Percentiles rank a stretch among this genome's conserved stretches.
These are phyloP conservation scores for Exocentrus adspersus DNA, from an alignment of 2,888 invertebrate genomes.

Conservation along the genomic window DNA sequence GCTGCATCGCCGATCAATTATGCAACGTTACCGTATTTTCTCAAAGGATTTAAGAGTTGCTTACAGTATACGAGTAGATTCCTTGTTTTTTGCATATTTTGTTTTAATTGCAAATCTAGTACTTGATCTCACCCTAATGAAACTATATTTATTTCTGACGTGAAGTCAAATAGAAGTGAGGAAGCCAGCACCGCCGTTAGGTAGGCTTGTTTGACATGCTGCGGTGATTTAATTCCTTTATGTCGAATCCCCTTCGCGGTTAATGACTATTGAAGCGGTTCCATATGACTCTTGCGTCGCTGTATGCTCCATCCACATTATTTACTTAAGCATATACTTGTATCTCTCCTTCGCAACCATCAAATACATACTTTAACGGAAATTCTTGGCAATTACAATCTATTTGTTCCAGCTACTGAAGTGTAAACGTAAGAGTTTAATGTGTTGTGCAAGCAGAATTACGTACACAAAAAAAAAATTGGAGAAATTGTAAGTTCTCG, in stretches of 20 bases:
- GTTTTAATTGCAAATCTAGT: too few species aligned
- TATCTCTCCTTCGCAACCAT: conserved; percentile 23
- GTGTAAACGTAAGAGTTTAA: too few species aligned
- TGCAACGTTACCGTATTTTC: conserved; percentile 39
- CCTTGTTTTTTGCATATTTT: too few species aligned
- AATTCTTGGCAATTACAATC: conserved; percentile 27
- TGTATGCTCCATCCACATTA: conserved; percentile 36
- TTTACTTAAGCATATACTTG: conserved; percentile 33
- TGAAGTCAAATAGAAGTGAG: conserved; percentile 14
- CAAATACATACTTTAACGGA: conserved; percentile 30
- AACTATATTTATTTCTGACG: background rate
- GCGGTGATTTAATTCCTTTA: conserved; percentile 44
- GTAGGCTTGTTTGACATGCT: conserved; percentile 44
- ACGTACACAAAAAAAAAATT: too few species aligned
- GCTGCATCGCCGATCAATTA: conserved; percentile 43
- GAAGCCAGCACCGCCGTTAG: conserved; percentile 22
- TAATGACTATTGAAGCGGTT: conserved; percentile 46
- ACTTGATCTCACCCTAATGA: too few species aligned
- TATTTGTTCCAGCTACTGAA: background rate
- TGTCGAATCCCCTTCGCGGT: conserved; percentile 36
- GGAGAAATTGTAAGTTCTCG: too few species aligned
- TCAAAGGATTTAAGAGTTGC: conserved; percentile 34
- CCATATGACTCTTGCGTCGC: conserved; percentile 43
- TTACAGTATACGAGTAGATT: too few species aligned
- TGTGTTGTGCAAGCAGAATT: too few species aligned